phyloP scores from a whole-genome alignment of 2,113 vertebrate species.

The Dermatemys mawii region DNA sequence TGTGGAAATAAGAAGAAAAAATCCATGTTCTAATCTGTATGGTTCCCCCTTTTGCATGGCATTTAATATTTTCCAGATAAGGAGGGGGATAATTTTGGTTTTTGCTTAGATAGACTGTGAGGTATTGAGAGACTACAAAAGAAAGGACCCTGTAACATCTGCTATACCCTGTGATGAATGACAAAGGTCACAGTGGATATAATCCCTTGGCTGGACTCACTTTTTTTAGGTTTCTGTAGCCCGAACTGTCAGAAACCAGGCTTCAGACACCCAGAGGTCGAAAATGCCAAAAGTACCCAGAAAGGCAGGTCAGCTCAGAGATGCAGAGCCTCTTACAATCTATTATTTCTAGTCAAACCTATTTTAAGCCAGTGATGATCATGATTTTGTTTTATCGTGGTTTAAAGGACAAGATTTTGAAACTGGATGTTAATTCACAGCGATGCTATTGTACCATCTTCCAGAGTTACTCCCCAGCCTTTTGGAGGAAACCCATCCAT shows the following conservation, averaged over 20 bases:
- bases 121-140: not conserved
- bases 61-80: not conserved
- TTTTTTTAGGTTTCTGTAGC: not conserved
- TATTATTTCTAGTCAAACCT: not conserved
- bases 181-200: not conserved
- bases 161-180: not conserved
- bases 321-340: not conserved
- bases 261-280: not conserved
- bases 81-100: not conserved
- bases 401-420: not conserved
- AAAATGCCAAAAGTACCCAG: not conserved
- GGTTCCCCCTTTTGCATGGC: not conserved
- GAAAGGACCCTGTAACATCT: not conserved
- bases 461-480: not conserved
- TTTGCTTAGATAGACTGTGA: not conserved
- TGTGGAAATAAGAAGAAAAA: not conserved
- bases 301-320: not conserved
- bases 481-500: not conserved
- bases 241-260: not conserved
- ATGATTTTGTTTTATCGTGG: not conserved
- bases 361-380: not conserved
- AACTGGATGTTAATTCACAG: not conserved
- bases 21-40: not conserved
- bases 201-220: not conserved
- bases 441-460: not conserved